phyloP scores from a whole-genome alignment of 2,113 vertebrate species.

The Phalacrocorax carbo region DNA sequence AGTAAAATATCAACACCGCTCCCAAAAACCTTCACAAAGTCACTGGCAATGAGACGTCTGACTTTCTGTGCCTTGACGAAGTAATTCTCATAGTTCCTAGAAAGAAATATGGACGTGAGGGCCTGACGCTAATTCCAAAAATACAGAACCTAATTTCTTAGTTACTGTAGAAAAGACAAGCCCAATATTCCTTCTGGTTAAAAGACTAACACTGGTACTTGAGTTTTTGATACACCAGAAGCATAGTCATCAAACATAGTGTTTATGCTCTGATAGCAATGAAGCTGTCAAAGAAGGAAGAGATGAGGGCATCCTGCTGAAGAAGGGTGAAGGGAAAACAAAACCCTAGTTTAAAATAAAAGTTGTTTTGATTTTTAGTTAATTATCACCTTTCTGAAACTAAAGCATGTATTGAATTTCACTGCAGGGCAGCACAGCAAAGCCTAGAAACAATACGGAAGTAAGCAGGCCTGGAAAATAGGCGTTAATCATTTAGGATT shows the following conservation, averaged over 20 bases:
- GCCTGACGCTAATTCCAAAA: background rate
- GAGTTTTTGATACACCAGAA: background rate
- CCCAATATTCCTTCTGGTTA: background rate
- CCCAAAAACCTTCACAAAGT: constrained; percentile 84
- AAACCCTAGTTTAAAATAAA: background rate
- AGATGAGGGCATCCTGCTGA: background rate
- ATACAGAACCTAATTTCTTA: background rate
- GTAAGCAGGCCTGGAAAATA: background rate
- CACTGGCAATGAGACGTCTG: constrained; percentile 87
- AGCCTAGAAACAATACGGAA: background rate
- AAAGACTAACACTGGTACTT: background rate
- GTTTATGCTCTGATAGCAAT: background rate
- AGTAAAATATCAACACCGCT: constrained; percentile 89
- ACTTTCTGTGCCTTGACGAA: constrained; percentile 93
- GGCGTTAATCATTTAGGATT: background rate
- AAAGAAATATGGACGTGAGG: background rate
- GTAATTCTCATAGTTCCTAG: constrained; percentile 91
- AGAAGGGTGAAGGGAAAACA: background rate
- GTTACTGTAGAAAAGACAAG: background rate
- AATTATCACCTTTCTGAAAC: background rate
- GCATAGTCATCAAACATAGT: background rate
- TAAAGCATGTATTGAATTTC: background rate
- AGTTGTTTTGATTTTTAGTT: no score
- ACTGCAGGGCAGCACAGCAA: background rate
- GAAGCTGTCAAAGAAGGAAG: background rate